Conservation (phyloP, 2,113 vertebrate genomes). For the Delphinus delphis region DNA sequence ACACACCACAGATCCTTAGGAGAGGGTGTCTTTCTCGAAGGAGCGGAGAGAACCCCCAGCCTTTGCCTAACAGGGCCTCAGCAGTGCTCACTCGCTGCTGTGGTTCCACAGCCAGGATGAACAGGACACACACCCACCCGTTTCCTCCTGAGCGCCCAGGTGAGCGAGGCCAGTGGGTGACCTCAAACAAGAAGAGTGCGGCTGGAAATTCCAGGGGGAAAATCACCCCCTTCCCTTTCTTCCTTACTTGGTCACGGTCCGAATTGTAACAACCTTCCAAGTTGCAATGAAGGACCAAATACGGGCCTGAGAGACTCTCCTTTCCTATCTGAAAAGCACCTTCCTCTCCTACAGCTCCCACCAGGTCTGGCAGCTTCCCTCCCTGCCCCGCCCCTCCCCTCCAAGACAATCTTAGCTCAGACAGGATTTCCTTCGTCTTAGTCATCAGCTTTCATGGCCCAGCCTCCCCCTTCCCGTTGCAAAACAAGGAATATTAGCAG, state of each 20-base stretch:
- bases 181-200: background rate
- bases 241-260: constrained; percentile 17
- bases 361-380: background rate
- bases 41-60: background rate
- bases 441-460: constrained; percentile 40
- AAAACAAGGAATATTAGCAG: background rate
- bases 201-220: background rate
- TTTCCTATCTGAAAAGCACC: constrained; percentile 27
- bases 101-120: rapidly evolving
- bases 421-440: constrained; percentile 71
- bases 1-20: no score
- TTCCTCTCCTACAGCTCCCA: background rate
- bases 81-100: rapidly evolving
- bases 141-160: background rate
- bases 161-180: background rate
- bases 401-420: constrained; percentile 48
- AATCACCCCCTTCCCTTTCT: background rate
- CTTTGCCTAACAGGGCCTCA: rapidly evolving
- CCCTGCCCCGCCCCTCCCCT: background rate
- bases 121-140: background rate
- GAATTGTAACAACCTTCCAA: background rate
- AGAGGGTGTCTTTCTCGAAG: background rate
- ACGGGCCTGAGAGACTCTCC: background rate
- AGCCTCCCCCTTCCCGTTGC: constrained; percentile 18
- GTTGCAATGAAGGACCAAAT: background rate